Conservation (phyloP, 1,140 invertebrate genomes). For the Epicauta chinensis region DNA sequence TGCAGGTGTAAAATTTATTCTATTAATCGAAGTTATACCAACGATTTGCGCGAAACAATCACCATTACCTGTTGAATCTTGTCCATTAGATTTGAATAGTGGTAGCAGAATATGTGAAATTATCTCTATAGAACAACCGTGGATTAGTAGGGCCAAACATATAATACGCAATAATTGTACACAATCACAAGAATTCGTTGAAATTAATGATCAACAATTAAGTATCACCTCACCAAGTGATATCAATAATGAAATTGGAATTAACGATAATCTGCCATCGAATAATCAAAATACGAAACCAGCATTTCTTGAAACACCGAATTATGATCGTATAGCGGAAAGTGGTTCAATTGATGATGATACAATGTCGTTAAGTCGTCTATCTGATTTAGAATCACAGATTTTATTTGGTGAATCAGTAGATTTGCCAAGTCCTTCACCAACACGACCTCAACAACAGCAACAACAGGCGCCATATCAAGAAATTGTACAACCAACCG, state of each 20-base stretch:
- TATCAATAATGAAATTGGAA: slow-evolving; percentile 25
- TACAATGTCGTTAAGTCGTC: slow-evolving; percentile 8
- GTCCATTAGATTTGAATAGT: slow-evolving; percentile 20
- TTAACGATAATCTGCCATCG: background rate
- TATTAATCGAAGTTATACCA: slow-evolving; percentile 32
- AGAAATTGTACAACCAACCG: too few species aligned
- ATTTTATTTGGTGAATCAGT: slow-evolving; percentile 20
- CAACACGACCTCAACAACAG: background rate
- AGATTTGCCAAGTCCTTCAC: background rate
- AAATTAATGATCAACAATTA: slow-evolving; percentile 9
- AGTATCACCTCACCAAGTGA: too few species aligned
- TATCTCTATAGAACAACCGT: slow-evolving; percentile 35
- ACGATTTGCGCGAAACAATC: slow-evolving; percentile 28
- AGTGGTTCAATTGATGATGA: slow-evolving; percentile 11
- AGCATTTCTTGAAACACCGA: slow-evolving; percentile 4
- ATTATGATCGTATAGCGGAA: slow-evolving; percentile 27
- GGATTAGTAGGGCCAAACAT: slow-evolving; percentile 33
- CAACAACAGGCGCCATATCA: too few species aligned
- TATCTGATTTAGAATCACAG: slow-evolving; percentile 36
- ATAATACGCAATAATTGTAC: slow-evolving; percentile 41
- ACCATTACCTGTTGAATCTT: slow-evolving; percentile 2
- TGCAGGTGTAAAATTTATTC: slow-evolving; percentile 36
- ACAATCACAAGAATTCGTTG: slow-evolving; percentile 32
- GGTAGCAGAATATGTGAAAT: slow-evolving; percentile 33
- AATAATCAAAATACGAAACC: background rate